Percentiles rank a stretch among this genome's conserved stretches.
These are phyloP conservation scores for Gymnopithys bicolor DNA, from an alignment of 2,797 vertebrate species.

Conservation along the genomic window DNA sequence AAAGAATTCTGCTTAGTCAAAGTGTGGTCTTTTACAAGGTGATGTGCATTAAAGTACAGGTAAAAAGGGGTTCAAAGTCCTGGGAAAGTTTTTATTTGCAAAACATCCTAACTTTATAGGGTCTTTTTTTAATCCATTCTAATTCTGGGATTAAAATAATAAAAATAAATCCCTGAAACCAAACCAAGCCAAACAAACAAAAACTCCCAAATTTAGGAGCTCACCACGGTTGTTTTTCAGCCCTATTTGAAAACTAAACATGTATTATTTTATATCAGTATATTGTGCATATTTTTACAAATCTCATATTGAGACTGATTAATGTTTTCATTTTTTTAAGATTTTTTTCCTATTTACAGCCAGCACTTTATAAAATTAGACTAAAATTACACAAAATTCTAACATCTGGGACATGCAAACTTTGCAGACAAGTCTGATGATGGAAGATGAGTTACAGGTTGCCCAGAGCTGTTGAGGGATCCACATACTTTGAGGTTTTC, in stretches of 20 bases:
- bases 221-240: not conserved
- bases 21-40: not conserved
- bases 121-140: rapidly evolving
- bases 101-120: not conserved
- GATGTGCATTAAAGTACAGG: not conserved
- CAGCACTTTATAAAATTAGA: not conserved
- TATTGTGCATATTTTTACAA: not conserved
- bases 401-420: not conserved
- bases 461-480: not conserved
- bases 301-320: not conserved
- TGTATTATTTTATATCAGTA: rapidly evolving
- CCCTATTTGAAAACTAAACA: not conserved
- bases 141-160: not conserved
- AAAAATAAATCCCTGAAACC: not conserved
- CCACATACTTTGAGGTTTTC: not conserved
- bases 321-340: not conserved
- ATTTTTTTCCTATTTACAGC: not conserved
- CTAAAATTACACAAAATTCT: not conserved
- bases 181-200: not conserved
- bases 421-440: not conserved
- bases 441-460: not conserved
- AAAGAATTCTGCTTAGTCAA: not conserved
- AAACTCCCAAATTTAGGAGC: not conserved
- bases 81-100: not conserved
- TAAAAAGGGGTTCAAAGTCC: not conserved